Conservation (phyloP, 2,888 invertebrate genomes). For the Rhaphigaster nebulosa region DNA sequence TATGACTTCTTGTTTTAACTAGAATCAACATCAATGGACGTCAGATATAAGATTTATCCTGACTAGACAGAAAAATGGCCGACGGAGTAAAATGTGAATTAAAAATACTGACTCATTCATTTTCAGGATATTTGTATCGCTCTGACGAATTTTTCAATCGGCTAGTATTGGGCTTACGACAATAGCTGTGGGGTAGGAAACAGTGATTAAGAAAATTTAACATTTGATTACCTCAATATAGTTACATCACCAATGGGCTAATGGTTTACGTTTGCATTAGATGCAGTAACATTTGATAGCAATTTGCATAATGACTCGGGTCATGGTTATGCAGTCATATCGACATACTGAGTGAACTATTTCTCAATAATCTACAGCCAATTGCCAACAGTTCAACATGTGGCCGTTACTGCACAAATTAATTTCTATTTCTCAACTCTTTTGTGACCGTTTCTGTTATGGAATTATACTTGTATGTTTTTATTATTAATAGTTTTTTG, state of each 20-base stretch:
- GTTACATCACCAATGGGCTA: not conserved
- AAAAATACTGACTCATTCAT: too few species aligned
- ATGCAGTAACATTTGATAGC: not conserved
- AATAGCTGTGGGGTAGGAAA: not conserved
- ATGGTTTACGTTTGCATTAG: not conserved
- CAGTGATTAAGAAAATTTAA: not conserved
- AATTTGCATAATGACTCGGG: not conserved
- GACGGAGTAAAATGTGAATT: too few species aligned
- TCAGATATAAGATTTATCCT: too few species aligned
- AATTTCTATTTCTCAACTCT: not conserved
- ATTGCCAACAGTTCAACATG: not conserved
- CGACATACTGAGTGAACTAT: not conserved
- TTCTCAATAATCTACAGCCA: constrained; percentile 10
- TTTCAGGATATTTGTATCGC: too few species aligned
- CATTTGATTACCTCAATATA: not conserved
- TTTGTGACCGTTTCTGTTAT: not conserved
- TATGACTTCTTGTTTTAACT: too few species aligned
- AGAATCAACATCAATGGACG: too few species aligned
- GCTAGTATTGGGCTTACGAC: not conserved
- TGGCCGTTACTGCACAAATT: not conserved
- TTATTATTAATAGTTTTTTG: too few species aligned
- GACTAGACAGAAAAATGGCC: too few species aligned
- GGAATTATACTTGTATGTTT: too few species aligned
- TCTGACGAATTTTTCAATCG: too few species aligned
- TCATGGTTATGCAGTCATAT: not conserved